Base-by-base conservation (phyloP, 2,888 invertebrate species). In the Tanypteryx hageni region DNA sequence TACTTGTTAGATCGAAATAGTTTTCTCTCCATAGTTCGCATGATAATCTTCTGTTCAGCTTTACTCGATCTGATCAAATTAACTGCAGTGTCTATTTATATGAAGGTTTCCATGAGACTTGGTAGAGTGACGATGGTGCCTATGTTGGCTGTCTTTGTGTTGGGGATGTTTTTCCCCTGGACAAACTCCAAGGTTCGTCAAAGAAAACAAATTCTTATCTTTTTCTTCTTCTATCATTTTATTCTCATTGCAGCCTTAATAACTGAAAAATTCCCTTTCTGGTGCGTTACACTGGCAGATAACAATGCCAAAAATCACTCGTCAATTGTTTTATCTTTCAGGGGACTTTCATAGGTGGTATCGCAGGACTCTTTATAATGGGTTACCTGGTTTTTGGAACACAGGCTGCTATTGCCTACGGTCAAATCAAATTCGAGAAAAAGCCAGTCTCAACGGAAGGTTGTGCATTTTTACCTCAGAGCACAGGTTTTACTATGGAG, bases 101-200 rank as follows among this genome's bases (percentile, higher is more conserved):
- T 92, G 96, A 96, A 7, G 97, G 97, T 81, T 97, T 98, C 27
- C 95, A 98, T 91, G 97, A 98, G n/a, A n/a, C 56, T 92, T 4
- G 59, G 61, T n/a, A 97, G 98, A 0, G 97, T 98, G 93, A 97
- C 98, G 1, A 97, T 98, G 0, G 97, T 98, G 82, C 97, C 98
- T 14, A 97, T 98, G 0, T 97, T 98, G 94, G 98, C 98, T 0
- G 96, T 98, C 14, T 98, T 98, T 94, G 97, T 98, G 0, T 95
- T 98, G 56, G 98, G 98, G 93, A 98, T 98, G 97, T 95, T 97
- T 93, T 96, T 97, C 94, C 98, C 98, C 82, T 98, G 97, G 97
- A 96, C 97, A 92, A 98, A 97, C 92, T 96, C 97, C 0, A 95
- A 96, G 94, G 97, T 96, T 94, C 96, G 96, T 27, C 16, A 82